Evolutionary conservation across 2,888 invertebrate species (phyloP).

Genomic region (Empis stercorea): DNA sequence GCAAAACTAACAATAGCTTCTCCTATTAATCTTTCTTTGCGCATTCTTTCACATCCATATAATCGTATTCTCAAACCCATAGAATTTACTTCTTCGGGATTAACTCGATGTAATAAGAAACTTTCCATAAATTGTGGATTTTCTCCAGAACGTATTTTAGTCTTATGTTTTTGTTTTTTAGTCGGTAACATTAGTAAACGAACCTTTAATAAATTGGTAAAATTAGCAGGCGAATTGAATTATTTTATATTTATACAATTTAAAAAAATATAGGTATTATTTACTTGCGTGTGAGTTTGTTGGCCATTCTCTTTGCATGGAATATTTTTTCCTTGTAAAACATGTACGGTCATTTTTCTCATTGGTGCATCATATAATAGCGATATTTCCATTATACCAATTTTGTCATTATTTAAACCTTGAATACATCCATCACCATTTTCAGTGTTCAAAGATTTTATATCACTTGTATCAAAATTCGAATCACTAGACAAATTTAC

Average conservation of each 20-base stretch:
- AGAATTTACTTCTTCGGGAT: conserved; percentile 88
- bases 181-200: conserved; percentile 76
- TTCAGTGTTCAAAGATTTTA: conserved; percentile 34
- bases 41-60: conserved; percentile 86
- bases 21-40: conserved; percentile 80
- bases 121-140: conserved; percentile 87
- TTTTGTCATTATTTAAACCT: conserved; percentile 37
- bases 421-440: conserved; percentile 36
- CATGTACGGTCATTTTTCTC: conserved; percentile 83
- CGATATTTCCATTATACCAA: conserved; percentile 77
- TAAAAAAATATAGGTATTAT: background rate
- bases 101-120: conserved; percentile 79
- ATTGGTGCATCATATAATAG: conserved; percentile 82
- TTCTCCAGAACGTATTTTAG: conserved; percentile 81
- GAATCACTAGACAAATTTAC: conserved; percentile 38
- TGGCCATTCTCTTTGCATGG: conserved; percentile 56
- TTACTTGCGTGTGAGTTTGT: conserved; percentile 54
- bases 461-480: conserved; percentile 35
- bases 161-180: conserved; percentile 90
- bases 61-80: conserved; percentile 82
- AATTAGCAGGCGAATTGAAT: too few species aligned
- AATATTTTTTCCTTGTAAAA: conserved; percentile 74
- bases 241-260: background rate
- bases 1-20: conserved; percentile 85
- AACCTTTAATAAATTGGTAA: conserved; percentile 53